Evolutionary conservation across 2,113 vertebrate species (phyloP), one percentile per base, ranked within the genome.

Genomic region (Larimichthys polyactis): DNA sequence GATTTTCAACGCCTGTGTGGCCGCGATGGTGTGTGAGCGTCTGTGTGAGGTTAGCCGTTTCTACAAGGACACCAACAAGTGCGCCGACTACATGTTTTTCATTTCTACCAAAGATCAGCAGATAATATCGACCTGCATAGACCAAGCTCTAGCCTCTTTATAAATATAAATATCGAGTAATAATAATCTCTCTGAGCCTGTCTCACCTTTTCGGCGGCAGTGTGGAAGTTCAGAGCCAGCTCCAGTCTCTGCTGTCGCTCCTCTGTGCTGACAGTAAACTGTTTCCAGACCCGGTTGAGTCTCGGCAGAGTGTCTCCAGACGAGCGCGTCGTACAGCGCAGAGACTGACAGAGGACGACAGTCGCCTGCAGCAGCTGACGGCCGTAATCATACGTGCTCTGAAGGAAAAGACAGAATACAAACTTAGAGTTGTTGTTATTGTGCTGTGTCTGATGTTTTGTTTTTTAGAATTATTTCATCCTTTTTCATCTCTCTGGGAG

Each of bases 351-450:
- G 9, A 99, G 92, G 43, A 99, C 98, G 27, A 99, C 97, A 0
- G 98, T 99, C 29, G 98, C 98, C 95, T 99, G 98, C 22, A 99
- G 96, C 91, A 99, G 91, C 92, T 99, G 98, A 0, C 98, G 96
- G 2, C 98, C 98, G 4, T 99, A 99, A 91, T 99, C 98, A 0
- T 99, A 99, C 4, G 98, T 99, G 88, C 98, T 99, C 98, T 99
- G 89, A 19, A 66, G 44, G 70, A 43, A 43, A 55, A 57, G 11
- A 60, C 10, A 16, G 29, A 66, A 69, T 29, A 36, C n/a, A 24
- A 3, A 46, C 10, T 16, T 20, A 68, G 14, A 60, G 15, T 57
- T 24, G 17, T 11, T 27, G 15, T 67, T 12, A 27, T 27, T 14
- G 27, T 16, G 2, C 24, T 14, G 58, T 8, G 22, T 58, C 12